Base-by-base conservation (phyloP, 2,888 invertebrate species). In the Drosophila subquinaria region DNA sequence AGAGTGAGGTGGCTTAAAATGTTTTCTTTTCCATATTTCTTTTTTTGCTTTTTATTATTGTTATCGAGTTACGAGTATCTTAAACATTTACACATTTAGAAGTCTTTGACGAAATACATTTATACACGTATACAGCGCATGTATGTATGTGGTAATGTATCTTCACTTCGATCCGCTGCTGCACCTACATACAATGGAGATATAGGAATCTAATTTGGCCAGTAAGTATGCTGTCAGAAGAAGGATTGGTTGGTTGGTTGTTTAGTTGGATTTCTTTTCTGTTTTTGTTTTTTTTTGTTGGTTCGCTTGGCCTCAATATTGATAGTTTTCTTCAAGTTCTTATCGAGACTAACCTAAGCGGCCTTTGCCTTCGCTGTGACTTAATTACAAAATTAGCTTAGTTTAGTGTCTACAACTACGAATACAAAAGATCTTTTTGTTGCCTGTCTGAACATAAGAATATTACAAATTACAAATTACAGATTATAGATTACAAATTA, bases 31-130 rank as follows among this genome's bases (percentile, higher is more conserved):
- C 45, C 23, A 23, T 23, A 23, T 59, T 40, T 66, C 47, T 66
- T 52, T 60, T 17, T 38, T 15, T 53, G 17, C 48, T 62, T 27
- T 42, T 64, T 69, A 56, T 62, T 60, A 36, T 42, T 45, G 40
- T 53, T 66, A 35, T 42, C 53, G 56, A 13, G 6, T 71, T 75
- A 38, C 36, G 52, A 50, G 38, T 65, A 62, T 55, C 61, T 67
- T 77, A 71, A 75, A 70, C 71, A 69, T 85, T 82, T 85, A 85
- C 85, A 85, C 84, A 84, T 63, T 82, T 85, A 85, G 82, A 84
- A 85, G 84, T 85, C 84, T 85, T 88, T 82, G 78, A 79, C 66
- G 67, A 87, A 78, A 84, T 80, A 84, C 84, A 84, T 81, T 81
- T 81, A 82, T 80, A 83, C 83, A 86, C 81, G 85, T 80, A 84